Percentiles rank a stretch among this genome's conserved stretches.
Conservation (phyloP, 2,113 vertebrate species). For the Tympanuchus pallidicinctus region DNA sequence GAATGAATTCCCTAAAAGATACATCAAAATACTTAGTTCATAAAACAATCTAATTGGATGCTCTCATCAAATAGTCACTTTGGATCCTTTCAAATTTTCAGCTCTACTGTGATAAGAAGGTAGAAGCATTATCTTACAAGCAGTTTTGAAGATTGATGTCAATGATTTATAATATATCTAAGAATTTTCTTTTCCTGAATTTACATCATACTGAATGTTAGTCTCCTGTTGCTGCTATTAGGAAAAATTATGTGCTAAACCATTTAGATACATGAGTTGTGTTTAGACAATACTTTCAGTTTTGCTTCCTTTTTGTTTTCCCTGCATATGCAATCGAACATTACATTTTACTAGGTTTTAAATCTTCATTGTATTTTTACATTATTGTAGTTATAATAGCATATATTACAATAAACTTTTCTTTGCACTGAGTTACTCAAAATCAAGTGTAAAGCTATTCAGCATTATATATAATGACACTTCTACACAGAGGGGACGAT, state of each 20-base stretch:
- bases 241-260: neutral
- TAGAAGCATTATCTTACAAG: neutral
- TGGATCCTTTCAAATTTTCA: neutral
- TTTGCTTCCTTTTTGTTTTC: neutral
- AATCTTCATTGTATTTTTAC: neutral
- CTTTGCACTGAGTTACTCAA: neutral
- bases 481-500: neutral
- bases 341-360: neutral
- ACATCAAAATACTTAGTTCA: neutral
- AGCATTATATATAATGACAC: neutral
- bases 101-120: neutral
- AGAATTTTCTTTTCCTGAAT: neutral
- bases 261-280: neutral
- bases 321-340: accelerated
- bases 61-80: neutral
- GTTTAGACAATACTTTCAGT: neutral
- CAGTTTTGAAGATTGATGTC: neutral
- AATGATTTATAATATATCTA: neutral
- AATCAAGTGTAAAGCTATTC: neutral
- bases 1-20: neutral
- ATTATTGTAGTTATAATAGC: neutral
- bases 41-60: neutral
- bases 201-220: neutral
- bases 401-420: accelerated
- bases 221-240: neutral